A percentile compares a stretch with the other conserved stretches of the same genome.
These are phyloP conservation scores for Rynchops niger DNA, from an alignment of 2,113 vertebrate species.

Conservation along the genomic window DNA sequence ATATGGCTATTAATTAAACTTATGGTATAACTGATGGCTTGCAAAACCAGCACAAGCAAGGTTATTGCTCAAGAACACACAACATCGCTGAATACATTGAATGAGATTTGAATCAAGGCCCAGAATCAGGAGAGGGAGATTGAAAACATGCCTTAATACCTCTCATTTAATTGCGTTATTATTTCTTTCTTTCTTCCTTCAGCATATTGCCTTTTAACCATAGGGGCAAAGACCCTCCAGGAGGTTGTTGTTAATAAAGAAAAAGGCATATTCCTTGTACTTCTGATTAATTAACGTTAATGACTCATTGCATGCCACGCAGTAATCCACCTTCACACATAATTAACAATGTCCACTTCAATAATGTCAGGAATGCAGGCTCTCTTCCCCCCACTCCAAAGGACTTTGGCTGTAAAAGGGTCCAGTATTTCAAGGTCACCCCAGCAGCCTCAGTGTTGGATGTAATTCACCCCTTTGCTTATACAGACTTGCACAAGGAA, in stretches of 20 bases:
- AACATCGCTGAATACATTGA: not conserved
- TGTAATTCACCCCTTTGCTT: not conserved
- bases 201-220: not conserved
- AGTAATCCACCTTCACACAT: conserved; percentile 1
- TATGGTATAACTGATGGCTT: not conserved
- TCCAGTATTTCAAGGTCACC: not conserved
- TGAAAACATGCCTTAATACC: not conserved
- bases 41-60: not conserved
- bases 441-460: not conserved
- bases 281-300: conserved; percentile 25
- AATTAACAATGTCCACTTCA: conserved; percentile 5
- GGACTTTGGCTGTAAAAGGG: not conserved
- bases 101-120: not conserved
- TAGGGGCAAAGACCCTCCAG: not conserved
- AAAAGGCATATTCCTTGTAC: not conserved
- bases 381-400: not conserved
- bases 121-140: not conserved
- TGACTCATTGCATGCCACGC: not conserved
- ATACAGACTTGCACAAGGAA: not conserved
- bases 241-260: not conserved
- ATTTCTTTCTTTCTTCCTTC: not conserved
- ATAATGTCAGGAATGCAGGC: not conserved
- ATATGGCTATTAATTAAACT: not conserved
- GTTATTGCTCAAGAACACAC: not conserved
- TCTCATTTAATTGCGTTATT: not conserved